Evolutionary conservation across 1,140 invertebrate genomes (phyloP).

Genomic region (Chelonus insularis): DNA sequence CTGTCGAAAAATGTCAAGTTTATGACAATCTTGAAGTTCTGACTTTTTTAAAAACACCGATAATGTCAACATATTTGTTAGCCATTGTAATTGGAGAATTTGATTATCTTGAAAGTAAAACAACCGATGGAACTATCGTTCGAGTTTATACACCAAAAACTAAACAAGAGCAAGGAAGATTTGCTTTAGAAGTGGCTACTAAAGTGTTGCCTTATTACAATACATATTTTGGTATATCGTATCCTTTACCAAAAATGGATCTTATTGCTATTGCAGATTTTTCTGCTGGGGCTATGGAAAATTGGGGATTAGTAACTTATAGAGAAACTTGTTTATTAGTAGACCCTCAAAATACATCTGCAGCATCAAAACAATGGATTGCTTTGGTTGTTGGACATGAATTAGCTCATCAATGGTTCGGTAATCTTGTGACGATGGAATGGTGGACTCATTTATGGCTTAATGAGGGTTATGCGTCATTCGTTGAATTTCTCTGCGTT

Average conservation of each 20-base stretch:
- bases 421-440: constrained; percentile 90
- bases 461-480: constrained; percentile 92
- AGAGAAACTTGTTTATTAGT: constrained; percentile 83
- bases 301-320: constrained; percentile 88
- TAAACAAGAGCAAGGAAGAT: constrained; percentile 89
- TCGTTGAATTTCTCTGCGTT: constrained; percentile 86
- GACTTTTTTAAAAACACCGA: constrained; percentile 87
- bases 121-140: constrained; percentile 80
- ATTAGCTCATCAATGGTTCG: constrained; percentile 90
- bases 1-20: no score
- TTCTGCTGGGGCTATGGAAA: constrained; percentile 92
- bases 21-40: no score
- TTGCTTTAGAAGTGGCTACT: constrained; percentile 85
- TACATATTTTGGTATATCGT: constrained; percentile 91
- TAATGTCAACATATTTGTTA: constrained; percentile 96
- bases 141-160: constrained; percentile 91
- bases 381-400: constrained; percentile 87
- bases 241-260: constrained; percentile 95
- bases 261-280: constrained; percentile 94
- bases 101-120: constrained; percentile 85
- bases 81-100: constrained; percentile 93
- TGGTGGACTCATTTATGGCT: constrained; percentile 86
- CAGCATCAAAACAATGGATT: constrained; percentile 82
- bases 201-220: constrained; percentile 92
- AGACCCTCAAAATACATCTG: constrained; percentile 82